Base-by-base conservation (phyloP, 35 echinoderm and acorn worm genomes). In the Ophiothrix spiculata region DNA sequence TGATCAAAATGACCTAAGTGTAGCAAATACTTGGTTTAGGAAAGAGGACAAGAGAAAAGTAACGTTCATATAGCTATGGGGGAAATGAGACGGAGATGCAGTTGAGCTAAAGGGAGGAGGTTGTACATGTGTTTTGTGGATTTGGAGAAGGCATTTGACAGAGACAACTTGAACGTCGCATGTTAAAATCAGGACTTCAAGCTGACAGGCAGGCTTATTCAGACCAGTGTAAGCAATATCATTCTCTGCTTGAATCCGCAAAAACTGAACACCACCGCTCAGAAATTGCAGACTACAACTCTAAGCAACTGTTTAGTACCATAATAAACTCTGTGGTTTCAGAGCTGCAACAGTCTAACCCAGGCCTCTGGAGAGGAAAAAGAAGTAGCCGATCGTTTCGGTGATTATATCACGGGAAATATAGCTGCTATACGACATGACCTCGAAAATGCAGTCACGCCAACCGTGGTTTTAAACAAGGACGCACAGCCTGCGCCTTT, bases 121-220 rank as follows among this genome's bases (percentile, higher is more conserved):
- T n/a, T n/a, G n/a, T n/a, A n/a, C n/a, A n/a, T n/a, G n/a, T n/a
- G n/a, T n/a, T n/a, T n/a, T n/a, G n/a, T n/a, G n/a, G n/a, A n/a
- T n/a, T n/a, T n/a, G n/a, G n/a, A n/a, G n/a, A n/a, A n/a, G n/a
- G n/a, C n/a, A n/a, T n/a, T n/a, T n/a, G n/a, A n/a, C n/a, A 39
- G 76, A 42, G 87, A 32, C 25, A 36, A 29, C 1, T 37, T 73
- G 79, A 82, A 36, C 79, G 64, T 36, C 78, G 76, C 11, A 36
- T 56, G 35, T 16, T 32, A 0, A 87, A 87, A 23, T 87, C 85
- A 35, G 85, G 88, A 10, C 88, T 90, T 15, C 38, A 76, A 28
- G 74, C 77, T 14, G 69, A 90, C 81, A 90, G 73, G 35, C 39
- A 77, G 23, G 36, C 74, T 1, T 90, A 90, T 23, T 39, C 36